Conservation (phyloP, 2,888 invertebrate species). For the Dusona sp. region DNA sequence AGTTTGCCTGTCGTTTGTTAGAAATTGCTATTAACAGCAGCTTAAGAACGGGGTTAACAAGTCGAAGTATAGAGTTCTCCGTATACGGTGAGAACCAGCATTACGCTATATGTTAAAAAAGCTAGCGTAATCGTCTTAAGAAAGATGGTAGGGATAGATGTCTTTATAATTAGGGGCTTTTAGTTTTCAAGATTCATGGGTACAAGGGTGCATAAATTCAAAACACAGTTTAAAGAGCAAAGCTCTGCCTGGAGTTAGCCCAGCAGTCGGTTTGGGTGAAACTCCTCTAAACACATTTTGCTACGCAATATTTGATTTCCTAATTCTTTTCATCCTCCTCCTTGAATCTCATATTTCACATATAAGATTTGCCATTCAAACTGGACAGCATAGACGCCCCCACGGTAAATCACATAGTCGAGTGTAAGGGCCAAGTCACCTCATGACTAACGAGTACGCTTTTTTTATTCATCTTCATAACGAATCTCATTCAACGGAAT, state of each 20-base stretch:
- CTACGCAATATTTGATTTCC: not conserved
- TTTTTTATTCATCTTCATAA: not conserved
- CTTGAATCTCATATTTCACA: not conserved
- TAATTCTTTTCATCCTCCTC: not conserved
- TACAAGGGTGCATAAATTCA: not conserved
- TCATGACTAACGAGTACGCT: not conserved
- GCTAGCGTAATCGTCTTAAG: too few relatives aligned
- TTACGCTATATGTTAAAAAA: slow-evolving; percentile 70
- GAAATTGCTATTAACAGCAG: slow-evolving; percentile 20
- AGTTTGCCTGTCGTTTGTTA: slow-evolving; percentile 45
- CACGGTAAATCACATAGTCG: not conserved
- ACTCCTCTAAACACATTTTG: not conserved
- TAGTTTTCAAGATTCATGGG: too few relatives aligned
- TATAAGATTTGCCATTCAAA: not conserved
- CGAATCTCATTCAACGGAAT: not conserved
- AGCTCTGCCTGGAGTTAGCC: not conserved
- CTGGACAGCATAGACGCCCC: not conserved
- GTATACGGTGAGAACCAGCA: slow-evolving; percentile 44
- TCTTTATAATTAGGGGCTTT: too few relatives aligned
- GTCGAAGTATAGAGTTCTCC: slow-evolving; percentile 72
- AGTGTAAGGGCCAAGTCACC: not conserved
- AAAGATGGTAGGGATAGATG: not conserved
- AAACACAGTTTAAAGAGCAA: not conserved
- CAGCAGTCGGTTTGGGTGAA: not conserved
- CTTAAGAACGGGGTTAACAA: slow-evolving; percentile 71